Percentiles rank a stretch among this genome's conserved stretches.
Evolutionary conservation across 2,888 invertebrate species (phyloP).

Genomic region (Synergus laeviventris): DNA sequence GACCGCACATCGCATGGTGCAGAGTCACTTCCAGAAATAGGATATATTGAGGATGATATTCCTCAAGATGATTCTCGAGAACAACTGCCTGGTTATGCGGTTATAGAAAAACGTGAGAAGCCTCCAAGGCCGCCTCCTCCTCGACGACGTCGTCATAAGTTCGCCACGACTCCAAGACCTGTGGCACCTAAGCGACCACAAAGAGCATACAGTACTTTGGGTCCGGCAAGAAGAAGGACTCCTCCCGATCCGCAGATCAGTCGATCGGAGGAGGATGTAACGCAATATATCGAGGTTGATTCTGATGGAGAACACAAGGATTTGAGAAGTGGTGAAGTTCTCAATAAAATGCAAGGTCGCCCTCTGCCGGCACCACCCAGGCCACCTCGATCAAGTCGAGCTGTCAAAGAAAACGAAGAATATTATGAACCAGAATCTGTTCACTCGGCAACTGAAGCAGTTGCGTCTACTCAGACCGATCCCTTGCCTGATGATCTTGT

Average conservation of each 20-base stretch:
- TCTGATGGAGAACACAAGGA: conserved; percentile 76
- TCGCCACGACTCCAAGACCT: conserved; percentile 82
- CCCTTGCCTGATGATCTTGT: conserved; percentile 87
- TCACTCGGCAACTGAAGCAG: conserved; percentile 79
- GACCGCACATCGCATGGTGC: conserved; percentile 85
- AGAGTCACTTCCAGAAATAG: conserved; percentile 79
- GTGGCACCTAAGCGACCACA: conserved; percentile 79
- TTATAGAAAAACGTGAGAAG: conserved; percentile 83
- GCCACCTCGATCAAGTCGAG: conserved; percentile 82
- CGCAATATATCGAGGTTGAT: conserved; percentile 46
- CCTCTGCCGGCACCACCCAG: conserved; percentile 92
- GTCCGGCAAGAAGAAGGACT: conserved; percentile 78
- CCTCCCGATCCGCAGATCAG: conserved; percentile 58
- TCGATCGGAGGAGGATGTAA: not conserved
- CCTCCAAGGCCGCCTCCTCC: conserved; percentile 81
- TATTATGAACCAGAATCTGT: conserved; percentile 51
- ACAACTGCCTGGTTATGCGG: conserved; percentile 83
- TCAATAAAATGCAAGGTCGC: conserved; percentile 90
- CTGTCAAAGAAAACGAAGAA: conserved; percentile 43
- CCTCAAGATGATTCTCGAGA: conserved; percentile 73
- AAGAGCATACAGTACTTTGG: conserved; percentile 80
- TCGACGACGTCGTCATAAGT: conserved; percentile 77
- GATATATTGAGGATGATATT: conserved; percentile 75
- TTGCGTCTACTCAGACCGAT: conserved; percentile 91
- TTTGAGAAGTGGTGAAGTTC: conserved; percentile 85